Percentiles rank a stretch among this genome's conserved stretches.
Conservation (phyloP, 2,888 invertebrate genomes). For the Silvanus unidentatus region DNA sequence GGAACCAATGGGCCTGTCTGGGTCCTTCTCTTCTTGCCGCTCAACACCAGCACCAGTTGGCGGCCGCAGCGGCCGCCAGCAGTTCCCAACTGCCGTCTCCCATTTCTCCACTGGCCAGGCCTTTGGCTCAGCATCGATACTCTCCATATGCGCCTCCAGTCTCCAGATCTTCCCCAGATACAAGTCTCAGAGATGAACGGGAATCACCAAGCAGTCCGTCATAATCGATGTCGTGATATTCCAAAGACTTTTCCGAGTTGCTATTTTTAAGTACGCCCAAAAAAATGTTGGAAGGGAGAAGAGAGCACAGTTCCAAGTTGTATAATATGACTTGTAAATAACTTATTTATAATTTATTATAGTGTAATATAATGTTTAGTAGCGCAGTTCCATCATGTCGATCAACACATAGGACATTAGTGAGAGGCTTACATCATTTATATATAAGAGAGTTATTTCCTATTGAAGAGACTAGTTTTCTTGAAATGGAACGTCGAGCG, state of each 20-base stretch:
- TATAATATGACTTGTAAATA: conserved; percentile 36
- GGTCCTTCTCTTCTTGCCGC: conserved; percentile 56
- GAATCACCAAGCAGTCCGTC: conserved; percentile 44
- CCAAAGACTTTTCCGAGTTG: too few species aligned
- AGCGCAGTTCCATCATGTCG: conserved; percentile 33
- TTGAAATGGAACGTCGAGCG: conserved; percentile 33
- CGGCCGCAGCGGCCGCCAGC: conserved; percentile 48
- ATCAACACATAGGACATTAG: conserved; percentile 35
- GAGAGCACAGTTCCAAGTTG: conserved; percentile 26
- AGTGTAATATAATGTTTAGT: conserved; percentile 30
- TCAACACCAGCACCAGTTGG: conserved; percentile 60
- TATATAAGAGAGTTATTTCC: conserved; percentile 28
- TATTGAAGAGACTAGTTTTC: conserved; percentile 16
- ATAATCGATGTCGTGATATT: conserved; percentile 26
- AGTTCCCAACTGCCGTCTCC: conserved; percentile 49
- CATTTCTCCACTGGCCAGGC: conserved; percentile 53
- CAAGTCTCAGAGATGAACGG: conserved; percentile 51
- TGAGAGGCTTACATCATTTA: conserved; percentile 32
- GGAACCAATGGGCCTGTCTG: conserved; percentile 68
- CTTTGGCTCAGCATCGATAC: conserved; percentile 51
- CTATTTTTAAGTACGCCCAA: too few species aligned
- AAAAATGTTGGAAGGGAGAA: too few species aligned
- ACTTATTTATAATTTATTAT: conserved; percentile 41
- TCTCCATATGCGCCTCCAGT: conserved; percentile 55
- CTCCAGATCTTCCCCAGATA: conserved; percentile 55